A percentile compares a stretch with the other conserved stretches of the same genome.
Evolutionary conservation across 2,888 invertebrate genomes (phyloP).

Genomic region (Girardia tigrina): DNA sequence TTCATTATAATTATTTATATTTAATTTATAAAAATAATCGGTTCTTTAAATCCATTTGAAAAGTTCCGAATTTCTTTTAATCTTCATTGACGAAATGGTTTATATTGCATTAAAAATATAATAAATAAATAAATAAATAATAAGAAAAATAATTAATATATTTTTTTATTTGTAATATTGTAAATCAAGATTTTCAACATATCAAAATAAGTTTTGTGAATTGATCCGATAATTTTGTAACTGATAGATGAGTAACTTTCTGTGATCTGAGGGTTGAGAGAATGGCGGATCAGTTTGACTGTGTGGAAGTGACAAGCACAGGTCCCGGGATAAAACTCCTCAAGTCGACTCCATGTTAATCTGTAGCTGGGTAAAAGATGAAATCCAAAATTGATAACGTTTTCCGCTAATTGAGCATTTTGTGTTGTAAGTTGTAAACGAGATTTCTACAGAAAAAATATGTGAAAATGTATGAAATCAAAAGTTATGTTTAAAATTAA

Average conservation of each 20-base stretch:
- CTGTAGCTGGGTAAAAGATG: constrained; percentile 14
- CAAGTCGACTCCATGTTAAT: constrained; percentile 29
- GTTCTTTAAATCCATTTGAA: no score
- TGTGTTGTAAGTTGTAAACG: background rate
- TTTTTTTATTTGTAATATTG: constrained; percentile 4
- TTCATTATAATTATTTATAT: no score
- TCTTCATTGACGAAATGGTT: no score
- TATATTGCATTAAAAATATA: no score
- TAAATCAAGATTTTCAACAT: background rate
- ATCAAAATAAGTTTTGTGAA: constrained; percentile 27
- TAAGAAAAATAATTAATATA: background rate
- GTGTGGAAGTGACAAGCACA: constrained; percentile 34
- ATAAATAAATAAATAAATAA: no score
- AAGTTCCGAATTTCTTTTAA: no score
- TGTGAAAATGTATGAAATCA: no score
- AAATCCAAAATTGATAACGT: constrained; percentile 10
- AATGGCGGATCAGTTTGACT: constrained; percentile 10
- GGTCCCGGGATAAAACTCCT: constrained; percentile 29
- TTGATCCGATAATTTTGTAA: constrained; percentile 24
- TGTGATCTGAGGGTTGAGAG: background rate
- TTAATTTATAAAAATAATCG: no score
- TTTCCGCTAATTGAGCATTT: constrained; percentile 20
- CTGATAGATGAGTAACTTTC: constrained; percentile 1
- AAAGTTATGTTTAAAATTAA: no score
- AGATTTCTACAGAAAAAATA: background rate